phyloP scores from a whole-genome alignment of 2,797 vertebrate genomes.

The Basileuterus tristriatus region DNA sequence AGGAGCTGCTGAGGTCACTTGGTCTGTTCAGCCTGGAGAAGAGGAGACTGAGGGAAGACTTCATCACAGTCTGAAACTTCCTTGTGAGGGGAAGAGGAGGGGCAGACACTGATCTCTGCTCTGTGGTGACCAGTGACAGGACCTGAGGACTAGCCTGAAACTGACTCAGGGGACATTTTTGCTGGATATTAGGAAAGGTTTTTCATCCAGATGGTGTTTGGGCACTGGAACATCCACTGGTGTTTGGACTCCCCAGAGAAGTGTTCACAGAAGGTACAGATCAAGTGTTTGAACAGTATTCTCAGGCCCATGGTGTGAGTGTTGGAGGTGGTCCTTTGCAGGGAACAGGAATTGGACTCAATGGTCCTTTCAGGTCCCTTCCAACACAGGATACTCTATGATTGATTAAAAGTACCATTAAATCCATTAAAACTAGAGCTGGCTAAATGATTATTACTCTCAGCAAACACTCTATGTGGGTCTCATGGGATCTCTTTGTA shows the following conservation, averaged over 20 bases:
- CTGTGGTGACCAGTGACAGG: not conserved
- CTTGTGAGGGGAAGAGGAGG: not conserved
- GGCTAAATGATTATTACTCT: not conserved
- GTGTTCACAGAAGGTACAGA: not conserved
- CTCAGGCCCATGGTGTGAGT: too few species aligned
- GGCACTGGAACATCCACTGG: not conserved
- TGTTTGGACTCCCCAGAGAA: not conserved
- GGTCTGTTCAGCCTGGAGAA: not conserved
- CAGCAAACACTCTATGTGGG: not conserved
- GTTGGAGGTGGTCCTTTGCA: not conserved
- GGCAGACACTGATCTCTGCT: not conserved
- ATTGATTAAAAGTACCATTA: not conserved
- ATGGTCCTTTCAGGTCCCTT: too few species aligned
- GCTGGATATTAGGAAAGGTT: not conserved
- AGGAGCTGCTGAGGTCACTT: not conserved
- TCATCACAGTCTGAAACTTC: rapidly evolving
- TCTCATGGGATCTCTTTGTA: not conserved
- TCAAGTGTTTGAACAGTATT: not conserved
- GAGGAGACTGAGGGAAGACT: not conserved
- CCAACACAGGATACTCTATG: too few species aligned
- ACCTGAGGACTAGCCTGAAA: not conserved
- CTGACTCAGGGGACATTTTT: not conserved
- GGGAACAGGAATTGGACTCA: not conserved
- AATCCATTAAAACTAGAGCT: not conserved
- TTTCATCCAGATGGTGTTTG: too few species aligned